These are phyloP conservation scores for Nasalis larvatus DNA, from an alignment of 2,113 vertebrate species.

Conservation along the genomic window DNA sequence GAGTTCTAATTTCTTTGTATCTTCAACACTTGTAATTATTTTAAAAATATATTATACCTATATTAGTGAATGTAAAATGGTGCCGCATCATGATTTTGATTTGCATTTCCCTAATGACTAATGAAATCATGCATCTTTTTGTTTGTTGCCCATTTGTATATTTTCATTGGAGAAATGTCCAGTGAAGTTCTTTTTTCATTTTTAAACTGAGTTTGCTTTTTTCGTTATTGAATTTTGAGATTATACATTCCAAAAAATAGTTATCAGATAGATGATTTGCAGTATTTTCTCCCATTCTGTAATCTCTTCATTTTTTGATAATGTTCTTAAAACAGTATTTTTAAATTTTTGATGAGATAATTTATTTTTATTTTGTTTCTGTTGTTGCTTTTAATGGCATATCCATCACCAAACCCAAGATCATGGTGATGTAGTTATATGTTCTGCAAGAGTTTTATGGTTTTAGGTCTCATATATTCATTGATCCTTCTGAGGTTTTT, in stretches of 20 bases:
- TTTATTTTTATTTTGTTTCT: background rate
- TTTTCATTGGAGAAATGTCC: background rate
- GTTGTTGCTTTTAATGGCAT: background rate
- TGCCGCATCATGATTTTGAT: background rate
- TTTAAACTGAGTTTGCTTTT: background rate
- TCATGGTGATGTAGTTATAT: background rate
- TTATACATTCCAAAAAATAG: background rate
- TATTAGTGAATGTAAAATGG: background rate
- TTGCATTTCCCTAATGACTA: background rate
- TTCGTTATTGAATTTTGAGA: background rate
- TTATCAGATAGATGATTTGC: background rate
- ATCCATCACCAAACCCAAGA: too few relatives aligned
- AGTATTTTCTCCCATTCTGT: background rate
- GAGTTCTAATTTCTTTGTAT: background rate
- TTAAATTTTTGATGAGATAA: background rate
- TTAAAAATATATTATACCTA: background rate
- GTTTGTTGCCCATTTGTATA: background rate
- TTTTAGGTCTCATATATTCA: background rate
- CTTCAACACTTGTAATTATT: background rate
- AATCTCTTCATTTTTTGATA: background rate
- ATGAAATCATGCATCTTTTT: background rate
- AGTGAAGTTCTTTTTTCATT: background rate
- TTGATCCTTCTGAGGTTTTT: background rate
- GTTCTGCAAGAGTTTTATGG: background rate
- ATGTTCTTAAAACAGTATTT: background rate